Conservation (phyloP, 2,113 vertebrate species). For the Lethenteron reissneri region DNA sequence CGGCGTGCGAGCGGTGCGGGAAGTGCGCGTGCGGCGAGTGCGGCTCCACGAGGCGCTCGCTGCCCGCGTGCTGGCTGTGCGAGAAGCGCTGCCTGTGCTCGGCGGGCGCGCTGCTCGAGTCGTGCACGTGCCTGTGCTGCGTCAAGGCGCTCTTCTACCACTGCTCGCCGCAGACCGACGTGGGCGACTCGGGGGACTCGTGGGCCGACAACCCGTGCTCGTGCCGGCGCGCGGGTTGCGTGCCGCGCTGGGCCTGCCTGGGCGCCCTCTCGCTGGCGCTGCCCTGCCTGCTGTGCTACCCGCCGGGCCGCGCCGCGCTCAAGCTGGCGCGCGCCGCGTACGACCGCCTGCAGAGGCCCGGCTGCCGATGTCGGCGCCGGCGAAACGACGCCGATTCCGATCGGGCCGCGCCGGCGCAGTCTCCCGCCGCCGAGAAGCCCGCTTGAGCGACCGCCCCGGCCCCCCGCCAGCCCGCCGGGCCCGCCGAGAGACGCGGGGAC, state of each 20-base stretch:
- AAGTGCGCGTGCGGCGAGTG: slow-evolving; percentile 64
- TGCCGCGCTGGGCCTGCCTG: slow-evolving; percentile 67
- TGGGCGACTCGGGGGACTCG: slow-evolving; percentile 67
- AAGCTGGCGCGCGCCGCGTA: slow-evolving; percentile 62
- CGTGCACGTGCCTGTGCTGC: slow-evolving; percentile 77
- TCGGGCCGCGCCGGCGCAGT: neutral
- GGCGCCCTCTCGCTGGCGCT: slow-evolving; percentile 54
- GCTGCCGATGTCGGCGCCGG: slow-evolving; percentile 54
- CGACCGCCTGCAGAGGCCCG: slow-evolving; percentile 51
- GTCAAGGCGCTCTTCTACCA: slow-evolving; percentile 91
- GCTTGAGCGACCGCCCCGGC: too few species aligned
- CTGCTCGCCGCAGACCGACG: slow-evolving; percentile 38
- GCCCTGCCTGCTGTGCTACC: slow-evolving; percentile 98
- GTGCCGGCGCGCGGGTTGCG: slow-evolving; percentile 51
- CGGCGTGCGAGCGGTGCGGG: slow-evolving; percentile 44
- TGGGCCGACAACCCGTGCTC: slow-evolving; percentile 85
- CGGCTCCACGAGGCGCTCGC: slow-evolving; percentile 29
- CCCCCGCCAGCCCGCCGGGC: too few species aligned
- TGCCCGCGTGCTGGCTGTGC: slow-evolving; percentile 78
- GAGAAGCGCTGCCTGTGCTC: slow-evolving; percentile 77
- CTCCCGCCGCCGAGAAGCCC: neutral
- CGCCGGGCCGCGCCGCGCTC: slow-evolving; percentile 71
- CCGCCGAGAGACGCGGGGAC: too few species aligned
- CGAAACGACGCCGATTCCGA: too few species aligned
- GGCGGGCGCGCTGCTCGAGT: slow-evolving; percentile 47